phyloP scores from a whole-genome alignment of 1,140 invertebrate species.

The Chironomus tepperi region DNA sequence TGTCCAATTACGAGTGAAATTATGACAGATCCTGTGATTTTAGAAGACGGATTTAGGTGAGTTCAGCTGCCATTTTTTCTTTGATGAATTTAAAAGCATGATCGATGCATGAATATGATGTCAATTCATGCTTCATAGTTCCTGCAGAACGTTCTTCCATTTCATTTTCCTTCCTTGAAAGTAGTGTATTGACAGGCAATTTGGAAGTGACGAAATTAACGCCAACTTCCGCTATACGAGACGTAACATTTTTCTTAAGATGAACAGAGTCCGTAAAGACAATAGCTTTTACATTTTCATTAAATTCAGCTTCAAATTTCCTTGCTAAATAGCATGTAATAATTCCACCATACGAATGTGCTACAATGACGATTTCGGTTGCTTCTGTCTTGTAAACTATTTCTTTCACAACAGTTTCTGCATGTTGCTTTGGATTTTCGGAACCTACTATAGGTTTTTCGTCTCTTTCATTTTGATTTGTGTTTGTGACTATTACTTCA shows the following conservation, averaged over 20 bases:
- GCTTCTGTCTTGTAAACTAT: slow-evolving; percentile 47
- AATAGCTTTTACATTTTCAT: slow-evolving; percentile 54
- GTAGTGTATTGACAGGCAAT: slow-evolving; percentile 25
- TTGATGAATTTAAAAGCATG: slow-evolving; percentile 46
- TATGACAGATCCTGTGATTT: slow-evolving; percentile 68
- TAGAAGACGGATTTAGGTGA: slow-evolving; percentile 56
- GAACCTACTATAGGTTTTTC: slow-evolving; percentile 28
- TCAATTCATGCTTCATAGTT: slow-evolving; percentile 46
- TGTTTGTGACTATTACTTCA: slow-evolving; percentile 63
- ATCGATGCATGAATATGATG: slow-evolving; percentile 44
- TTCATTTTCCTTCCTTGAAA: background rate
- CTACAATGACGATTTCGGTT: slow-evolving; percentile 59
- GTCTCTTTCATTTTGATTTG: slow-evolving; percentile 53
- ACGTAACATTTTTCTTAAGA: slow-evolving; percentile 33
- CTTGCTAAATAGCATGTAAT: slow-evolving; percentile 53
- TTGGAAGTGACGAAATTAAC: slow-evolving; percentile 46
- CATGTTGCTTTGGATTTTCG: slow-evolving; percentile 50
- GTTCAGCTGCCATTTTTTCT: slow-evolving; percentile 29
- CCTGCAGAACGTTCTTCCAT: slow-evolving; percentile 28
- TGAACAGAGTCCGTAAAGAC: slow-evolving; percentile 63
- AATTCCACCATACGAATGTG: slow-evolving; percentile 66
- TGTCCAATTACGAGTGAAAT: slow-evolving; percentile 76
- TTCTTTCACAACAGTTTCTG: slow-evolving; percentile 53
- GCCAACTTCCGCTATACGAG: slow-evolving; percentile 38
- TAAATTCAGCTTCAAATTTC: slow-evolving; percentile 43